Percentiles rank a stretch among this genome's conserved stretches.
Evolutionary conservation across 23 tunicate species (phyloP).

Genomic region (Botrylloides violaceus): DNA sequence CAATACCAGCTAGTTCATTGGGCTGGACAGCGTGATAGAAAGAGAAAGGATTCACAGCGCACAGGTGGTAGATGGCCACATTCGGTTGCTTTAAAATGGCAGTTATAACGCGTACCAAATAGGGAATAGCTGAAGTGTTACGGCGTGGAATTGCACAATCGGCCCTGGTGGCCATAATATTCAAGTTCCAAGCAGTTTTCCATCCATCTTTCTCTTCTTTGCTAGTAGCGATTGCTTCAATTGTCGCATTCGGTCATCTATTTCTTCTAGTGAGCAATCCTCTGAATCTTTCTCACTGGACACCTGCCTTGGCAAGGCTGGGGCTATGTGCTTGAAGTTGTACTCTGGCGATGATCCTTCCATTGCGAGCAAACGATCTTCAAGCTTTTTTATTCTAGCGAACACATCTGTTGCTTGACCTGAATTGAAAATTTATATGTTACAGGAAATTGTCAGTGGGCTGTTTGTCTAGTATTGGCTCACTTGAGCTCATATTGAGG

Average conservation of each 20-base stretch:
- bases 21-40: no score
- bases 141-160: no score
- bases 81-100: no score
- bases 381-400: constrained; percentile 49
- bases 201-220: constrained; percentile 21
- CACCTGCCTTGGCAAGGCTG: background rate
- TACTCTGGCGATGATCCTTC: constrained; percentile 80
- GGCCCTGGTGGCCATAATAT: no score
- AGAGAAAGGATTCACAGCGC: no score
- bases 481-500: constrained; percentile 33
- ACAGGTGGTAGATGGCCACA: no score
- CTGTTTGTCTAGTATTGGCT: background rate
- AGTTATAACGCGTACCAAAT: no score
- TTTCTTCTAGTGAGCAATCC: constrained; percentile 41
- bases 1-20: no score
- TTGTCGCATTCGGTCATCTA: constrained; percentile 61
- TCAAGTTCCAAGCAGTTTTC: no score
- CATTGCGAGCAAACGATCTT: constrained; percentile 53
- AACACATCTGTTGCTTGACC: constrained; percentile 36
- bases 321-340: background rate
- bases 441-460: no score
- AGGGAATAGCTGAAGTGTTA: no score
- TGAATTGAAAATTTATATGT: background rate
- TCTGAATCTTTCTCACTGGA: background rate
- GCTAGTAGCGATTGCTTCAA: constrained; percentile 42